phyloP scores from a whole-genome alignment of 2,113 vertebrate genomes.

The Odontesthes bonariensis region DNA sequence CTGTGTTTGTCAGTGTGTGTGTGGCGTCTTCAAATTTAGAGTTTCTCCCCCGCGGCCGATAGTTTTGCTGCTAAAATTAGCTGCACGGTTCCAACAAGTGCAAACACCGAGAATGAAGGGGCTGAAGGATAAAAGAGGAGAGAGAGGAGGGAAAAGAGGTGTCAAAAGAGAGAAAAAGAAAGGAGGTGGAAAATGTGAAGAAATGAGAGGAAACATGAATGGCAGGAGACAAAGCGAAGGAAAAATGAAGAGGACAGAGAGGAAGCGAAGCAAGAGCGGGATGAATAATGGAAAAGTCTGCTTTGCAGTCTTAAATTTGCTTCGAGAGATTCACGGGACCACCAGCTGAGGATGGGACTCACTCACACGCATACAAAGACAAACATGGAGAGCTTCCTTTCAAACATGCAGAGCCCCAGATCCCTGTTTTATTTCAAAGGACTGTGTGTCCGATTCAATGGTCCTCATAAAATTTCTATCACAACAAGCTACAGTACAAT shows the following conservation, averaged over 20 bases:
- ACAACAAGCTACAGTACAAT: background rate
- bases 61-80: conserved; percentile 55
- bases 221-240: background rate
- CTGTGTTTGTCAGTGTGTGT: background rate
- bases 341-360: conserved; percentile 37
- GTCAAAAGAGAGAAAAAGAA: background rate
- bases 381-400: background rate
- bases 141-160: background rate
- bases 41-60: conserved; percentile 37
- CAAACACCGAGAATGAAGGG: conserved; percentile 36
- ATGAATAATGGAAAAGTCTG: conserved; percentile 65
- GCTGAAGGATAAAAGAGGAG: background rate
- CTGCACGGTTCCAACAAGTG: conserved; percentile 31
- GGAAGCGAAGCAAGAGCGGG: conserved; percentile 1
- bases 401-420: background rate
- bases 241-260: background rate
- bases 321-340: conserved; percentile 44
- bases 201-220: background rate
- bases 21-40: conserved; percentile 20
- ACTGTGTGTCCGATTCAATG: conserved; percentile 10
- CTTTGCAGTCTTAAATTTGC: conserved; percentile 49
- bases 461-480: background rate
- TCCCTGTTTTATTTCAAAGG: conserved; percentile 6
- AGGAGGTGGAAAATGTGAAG: background rate
- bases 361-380: conserved; percentile 3